Conservation (phyloP, 2,797 vertebrate species). For the Anguilla marmorata region DNA sequence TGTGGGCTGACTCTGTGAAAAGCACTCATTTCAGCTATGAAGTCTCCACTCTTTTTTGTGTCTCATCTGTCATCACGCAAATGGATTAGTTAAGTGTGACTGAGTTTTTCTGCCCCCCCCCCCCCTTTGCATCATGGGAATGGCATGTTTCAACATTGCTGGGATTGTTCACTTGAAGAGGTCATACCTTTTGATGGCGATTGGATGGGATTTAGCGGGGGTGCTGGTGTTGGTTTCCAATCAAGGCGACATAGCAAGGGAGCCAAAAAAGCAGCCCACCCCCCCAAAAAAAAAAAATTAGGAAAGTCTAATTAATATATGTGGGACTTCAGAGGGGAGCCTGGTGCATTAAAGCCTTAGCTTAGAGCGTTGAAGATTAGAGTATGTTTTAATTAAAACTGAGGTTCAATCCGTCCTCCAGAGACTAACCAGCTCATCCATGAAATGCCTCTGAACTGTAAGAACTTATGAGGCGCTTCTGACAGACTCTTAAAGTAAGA, state of each 20-base stretch:
- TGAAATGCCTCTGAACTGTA: slow-evolving; percentile 37
- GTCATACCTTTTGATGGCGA: neutral
- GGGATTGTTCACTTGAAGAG: neutral
- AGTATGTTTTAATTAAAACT: slow-evolving; percentile 55
- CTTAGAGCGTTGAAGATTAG: slow-evolving; percentile 47
- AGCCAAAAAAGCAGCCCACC: slow-evolving; percentile 28
- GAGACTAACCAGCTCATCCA: slow-evolving; percentile 36
- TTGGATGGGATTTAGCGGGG: neutral
- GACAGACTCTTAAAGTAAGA: slow-evolving; percentile 33
- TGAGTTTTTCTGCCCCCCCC: neutral
- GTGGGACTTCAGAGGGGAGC: slow-evolving; percentile 43
- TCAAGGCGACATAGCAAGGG: slow-evolving; percentile 30
- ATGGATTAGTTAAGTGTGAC: neutral
- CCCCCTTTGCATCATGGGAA: slow-evolving; percentile 7
- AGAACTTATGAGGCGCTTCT: slow-evolving; percentile 31
- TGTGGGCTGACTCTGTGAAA: neutral
- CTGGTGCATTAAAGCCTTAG: slow-evolving; percentile 44
- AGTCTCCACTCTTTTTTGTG: neutral
- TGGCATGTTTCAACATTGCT: neutral
- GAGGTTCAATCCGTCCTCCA: slow-evolving; percentile 35
- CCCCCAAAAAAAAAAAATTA: slow-evolving; percentile 31
- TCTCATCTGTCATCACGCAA: neutral
- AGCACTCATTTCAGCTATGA: neutral
- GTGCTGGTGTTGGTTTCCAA: slow-evolving; percentile 17
- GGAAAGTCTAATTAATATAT: slow-evolving; percentile 50